Evolutionary conservation across 1,140 invertebrate genomes (phyloP).

Genomic region (Drosophila lini): DNA sequence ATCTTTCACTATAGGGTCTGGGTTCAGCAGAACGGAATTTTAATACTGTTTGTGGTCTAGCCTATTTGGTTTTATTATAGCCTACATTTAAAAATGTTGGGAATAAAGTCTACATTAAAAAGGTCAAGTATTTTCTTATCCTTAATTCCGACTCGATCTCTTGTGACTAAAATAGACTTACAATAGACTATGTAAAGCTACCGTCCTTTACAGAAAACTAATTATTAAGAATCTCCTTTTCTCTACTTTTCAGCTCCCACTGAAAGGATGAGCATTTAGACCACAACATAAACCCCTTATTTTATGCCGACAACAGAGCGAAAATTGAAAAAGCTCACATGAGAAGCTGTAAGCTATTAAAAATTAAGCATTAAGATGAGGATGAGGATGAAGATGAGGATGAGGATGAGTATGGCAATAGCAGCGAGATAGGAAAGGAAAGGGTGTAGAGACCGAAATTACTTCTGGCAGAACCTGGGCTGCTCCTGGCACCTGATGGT

Average conservation of each 20-base stretch:
- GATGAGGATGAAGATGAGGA: neutral
- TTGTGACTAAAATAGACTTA: neutral
- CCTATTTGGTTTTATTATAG: too few relatives aligned
- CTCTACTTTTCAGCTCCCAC: neutral
- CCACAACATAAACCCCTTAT: slow-evolving; percentile 58
- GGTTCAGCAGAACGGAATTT: neutral
- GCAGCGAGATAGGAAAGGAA: slow-evolving; percentile 29
- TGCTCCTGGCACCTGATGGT: slow-evolving; percentile 58
- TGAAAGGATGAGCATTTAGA: slow-evolving; percentile 1
- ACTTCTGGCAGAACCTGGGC: slow-evolving; percentile 72
- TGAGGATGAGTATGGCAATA: slow-evolving; percentile 6
- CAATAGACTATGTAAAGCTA: neutral
- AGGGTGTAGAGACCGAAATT: slow-evolving; percentile 52
- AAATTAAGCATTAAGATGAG: slow-evolving; percentile 6
- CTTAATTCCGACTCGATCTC: neutral
- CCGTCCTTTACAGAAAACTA: neutral
- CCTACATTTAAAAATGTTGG: neutral
- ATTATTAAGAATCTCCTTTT: neutral
- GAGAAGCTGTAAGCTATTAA: slow-evolving; percentile 29
- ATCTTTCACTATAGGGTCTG: neutral
- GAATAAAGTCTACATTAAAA: too few relatives aligned
- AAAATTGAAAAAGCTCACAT: slow-evolving; percentile 66
- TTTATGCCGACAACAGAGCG: slow-evolving; percentile 64
- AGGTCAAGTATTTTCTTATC: neutral
- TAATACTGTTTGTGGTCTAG: neutral